These are phyloP conservation scores for Manis javanica DNA, from an alignment of 2,797 vertebrate species.

Conservation along the genomic window DNA sequence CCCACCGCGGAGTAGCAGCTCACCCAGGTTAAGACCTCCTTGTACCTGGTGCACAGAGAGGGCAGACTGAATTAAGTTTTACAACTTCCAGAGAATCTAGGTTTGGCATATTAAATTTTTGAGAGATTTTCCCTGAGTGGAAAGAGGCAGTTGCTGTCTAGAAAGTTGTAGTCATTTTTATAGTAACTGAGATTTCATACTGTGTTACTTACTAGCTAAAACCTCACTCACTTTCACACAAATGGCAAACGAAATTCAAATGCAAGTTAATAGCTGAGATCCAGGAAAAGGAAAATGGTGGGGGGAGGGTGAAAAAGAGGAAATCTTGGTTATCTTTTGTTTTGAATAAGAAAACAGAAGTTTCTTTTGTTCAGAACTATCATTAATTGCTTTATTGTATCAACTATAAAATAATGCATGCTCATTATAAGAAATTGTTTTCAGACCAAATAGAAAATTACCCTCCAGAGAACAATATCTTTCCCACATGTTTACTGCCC, in stretches of 20 bases:
- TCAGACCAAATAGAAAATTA: constrained; percentile 28
- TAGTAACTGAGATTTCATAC: neutral
- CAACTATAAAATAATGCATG: neutral
- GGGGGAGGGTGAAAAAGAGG: neutral
- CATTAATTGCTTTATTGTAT: constrained; percentile 5
- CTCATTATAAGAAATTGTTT: neutral
- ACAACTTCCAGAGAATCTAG: neutral
- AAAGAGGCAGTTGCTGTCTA: neutral
- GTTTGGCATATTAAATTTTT: neutral
- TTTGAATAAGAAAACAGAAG: neutral
- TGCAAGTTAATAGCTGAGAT: neutral
- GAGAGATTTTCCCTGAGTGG: neutral
- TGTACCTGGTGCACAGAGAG: neutral
- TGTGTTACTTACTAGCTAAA: neutral
- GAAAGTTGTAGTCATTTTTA: neutral
- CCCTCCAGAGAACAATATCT: neutral
- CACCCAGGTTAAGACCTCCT: neutral
- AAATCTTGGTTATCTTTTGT: neutral
- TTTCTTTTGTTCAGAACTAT: neutral
- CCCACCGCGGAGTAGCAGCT: neutral
- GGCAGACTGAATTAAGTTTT: constrained; percentile 27
- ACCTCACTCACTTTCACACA: neutral
- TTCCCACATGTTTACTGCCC: neutral
- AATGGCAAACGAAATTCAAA: neutral
- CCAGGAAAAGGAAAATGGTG: neutral